Base-by-base conservation (phyloP, 2,113 vertebrate species). In the Etheostoma spectabile region DNA sequence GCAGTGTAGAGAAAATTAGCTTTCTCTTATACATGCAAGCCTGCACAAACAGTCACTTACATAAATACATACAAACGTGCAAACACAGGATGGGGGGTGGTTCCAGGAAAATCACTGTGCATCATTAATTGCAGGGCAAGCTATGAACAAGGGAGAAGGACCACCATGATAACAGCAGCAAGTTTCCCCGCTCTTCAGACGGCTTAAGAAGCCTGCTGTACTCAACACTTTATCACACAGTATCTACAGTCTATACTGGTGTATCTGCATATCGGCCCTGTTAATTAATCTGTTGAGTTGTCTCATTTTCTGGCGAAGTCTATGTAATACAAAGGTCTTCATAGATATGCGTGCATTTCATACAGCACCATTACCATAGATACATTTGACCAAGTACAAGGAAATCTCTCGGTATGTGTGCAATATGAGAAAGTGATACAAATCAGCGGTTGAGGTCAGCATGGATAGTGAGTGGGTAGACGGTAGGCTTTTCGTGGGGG, bases 71-170 rank as follows among this genome's bases (percentile, higher is more conserved):
- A 69, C 48, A 60, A 57, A 38, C 35, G 24, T 1, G 1, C 67
- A 74, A 78, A 53, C 49, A 61, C 69, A 72, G 24, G 60, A 70
- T 69, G 63, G 72, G 62, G 18, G 53, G 53, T 5, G 24, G 15
- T 74, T 84, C 51, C 8, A 62, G 59, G 72, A 84, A 87, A 86
- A 81, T 80, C 53, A 76, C 61, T 69, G 83, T 69, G 78, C 35
- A 66, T 83, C 82, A 83, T 91, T 89, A 86, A 89, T 86, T 86
- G 13, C 74, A 88, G 84, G 82, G 76, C 65, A 66, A 79, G 56
- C 65, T 82, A 21, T 13, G 15, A 74, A 55, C 45, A 55, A 71
- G 63, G 64, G 66, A 80, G 66, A 53, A 55, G 51, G 86, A 86
- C 84, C 83, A 77, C 84, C 83, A 46, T 35, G 56, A 83, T 68